phyloP scores from a whole-genome alignment of 2,797 vertebrate genomes.

The Heterohyrax brucei region DNA sequence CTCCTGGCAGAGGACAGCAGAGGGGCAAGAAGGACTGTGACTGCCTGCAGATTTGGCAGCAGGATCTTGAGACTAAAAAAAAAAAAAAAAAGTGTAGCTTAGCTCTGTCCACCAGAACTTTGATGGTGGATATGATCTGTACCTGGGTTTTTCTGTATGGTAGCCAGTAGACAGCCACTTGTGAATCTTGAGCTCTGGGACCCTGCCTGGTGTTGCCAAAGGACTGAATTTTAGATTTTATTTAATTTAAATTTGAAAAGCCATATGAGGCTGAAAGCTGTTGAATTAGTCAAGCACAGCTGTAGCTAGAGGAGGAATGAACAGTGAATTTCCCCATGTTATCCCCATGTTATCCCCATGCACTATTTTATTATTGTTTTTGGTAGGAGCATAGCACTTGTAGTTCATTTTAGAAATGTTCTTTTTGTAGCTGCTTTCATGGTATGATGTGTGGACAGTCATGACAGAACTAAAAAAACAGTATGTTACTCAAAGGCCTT shows the following conservation, averaged over 20 bases:
- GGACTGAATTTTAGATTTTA: not conserved
- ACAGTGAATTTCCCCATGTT: not conserved
- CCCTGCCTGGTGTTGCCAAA: not conserved
- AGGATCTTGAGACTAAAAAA: not conserved
- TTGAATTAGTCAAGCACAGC: not conserved
- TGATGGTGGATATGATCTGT: not conserved
- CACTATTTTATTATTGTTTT: not conserved
- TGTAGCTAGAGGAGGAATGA: not conserved
- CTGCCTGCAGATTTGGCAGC: not conserved
- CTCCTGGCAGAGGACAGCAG: not conserved
- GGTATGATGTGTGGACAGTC: not conserved
- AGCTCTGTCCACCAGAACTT: not conserved
- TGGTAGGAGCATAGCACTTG: not conserved
- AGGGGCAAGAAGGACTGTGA: not conserved
- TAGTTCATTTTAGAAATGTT: not conserved
- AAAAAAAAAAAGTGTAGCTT: rapidly evolving
- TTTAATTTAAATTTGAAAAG: not conserved
- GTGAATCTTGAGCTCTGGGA: not conserved
- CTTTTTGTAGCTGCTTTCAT: not conserved
- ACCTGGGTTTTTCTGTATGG: not conserved
- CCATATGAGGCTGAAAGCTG: not conserved
- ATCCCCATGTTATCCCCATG: not conserved
- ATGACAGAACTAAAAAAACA: not conserved
- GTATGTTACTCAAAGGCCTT: not conserved
- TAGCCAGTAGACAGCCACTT: not conserved